These are phyloP conservation scores for Hippoglossus hippoglossus DNA, from an alignment of 2,797 vertebrate genomes.

Conservation along the genomic window DNA sequence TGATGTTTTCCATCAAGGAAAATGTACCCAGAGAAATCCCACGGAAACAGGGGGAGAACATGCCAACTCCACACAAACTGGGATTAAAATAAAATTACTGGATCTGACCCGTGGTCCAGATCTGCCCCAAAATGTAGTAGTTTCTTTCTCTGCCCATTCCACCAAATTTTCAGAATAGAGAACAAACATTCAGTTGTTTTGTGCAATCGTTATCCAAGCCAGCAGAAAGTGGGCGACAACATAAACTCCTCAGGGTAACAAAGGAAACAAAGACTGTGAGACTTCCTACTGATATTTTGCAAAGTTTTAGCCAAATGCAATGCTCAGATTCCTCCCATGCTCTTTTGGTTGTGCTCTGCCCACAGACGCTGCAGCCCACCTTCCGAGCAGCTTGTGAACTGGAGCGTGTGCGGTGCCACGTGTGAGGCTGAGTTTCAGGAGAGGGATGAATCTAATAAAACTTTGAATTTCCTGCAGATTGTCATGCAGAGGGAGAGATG, in stretches of 20 bases:
- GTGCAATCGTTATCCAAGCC: too few species aligned
- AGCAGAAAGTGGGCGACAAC: too few species aligned
- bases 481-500: conserved; percentile 17
- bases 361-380: conserved; percentile 48
- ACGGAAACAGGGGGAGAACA: too few species aligned
- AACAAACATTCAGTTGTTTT: too few species aligned
- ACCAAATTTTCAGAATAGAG: too few species aligned
- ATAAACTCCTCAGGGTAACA: not conserved
- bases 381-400: conserved; percentile 52
- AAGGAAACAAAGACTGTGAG: not conserved
- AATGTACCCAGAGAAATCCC: too few species aligned
- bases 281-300: not conserved
- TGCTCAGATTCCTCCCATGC: conserved; percentile 5
- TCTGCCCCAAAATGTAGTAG: too few species aligned
- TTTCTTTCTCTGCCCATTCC: too few species aligned
- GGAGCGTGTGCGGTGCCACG: conserved; percentile 52
- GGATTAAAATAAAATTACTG: too few species aligned
- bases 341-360: conserved; percentile 46
- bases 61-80: too few species aligned
- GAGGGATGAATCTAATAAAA: conserved; percentile 40
- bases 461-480: conserved; percentile 54
- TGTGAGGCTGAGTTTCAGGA: conserved; percentile 43
- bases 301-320: conserved; percentile 5
- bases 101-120: too few species aligned
- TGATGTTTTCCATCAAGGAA: too few species aligned